phyloP scores from a whole-genome alignment of 2,797 vertebrate genomes.

The Poliocrania exsul region DNA sequence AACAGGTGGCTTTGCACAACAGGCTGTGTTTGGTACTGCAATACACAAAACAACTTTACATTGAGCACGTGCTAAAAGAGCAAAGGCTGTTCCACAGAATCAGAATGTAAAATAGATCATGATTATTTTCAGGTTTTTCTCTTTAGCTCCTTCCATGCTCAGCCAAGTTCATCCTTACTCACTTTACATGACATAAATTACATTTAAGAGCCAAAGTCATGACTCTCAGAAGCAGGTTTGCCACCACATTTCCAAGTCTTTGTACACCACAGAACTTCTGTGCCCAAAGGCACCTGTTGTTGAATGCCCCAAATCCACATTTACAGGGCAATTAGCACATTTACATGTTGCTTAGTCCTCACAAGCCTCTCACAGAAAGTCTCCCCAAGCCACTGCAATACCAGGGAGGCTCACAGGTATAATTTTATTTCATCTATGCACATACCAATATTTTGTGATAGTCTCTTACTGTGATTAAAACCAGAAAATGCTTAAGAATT shows the following conservation, averaged over 20 bases:
- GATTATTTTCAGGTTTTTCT: neutral
- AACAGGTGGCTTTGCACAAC: neutral
- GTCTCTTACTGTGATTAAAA: slow-evolving; percentile 45
- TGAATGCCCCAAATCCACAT: neutral
- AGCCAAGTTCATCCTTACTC: neutral
- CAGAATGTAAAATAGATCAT: neutral
- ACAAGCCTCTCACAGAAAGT: neutral
- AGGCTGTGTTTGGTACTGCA: neutral
- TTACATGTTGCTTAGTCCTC: neutral
- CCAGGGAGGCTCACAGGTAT: neutral
- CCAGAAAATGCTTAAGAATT: slow-evolving; percentile 58
- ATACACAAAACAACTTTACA: neutral
- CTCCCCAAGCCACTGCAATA: neutral
- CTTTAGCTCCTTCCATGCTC: neutral
- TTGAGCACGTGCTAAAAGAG: neutral
- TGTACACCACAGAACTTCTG: neutral
- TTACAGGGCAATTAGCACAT: neutral
- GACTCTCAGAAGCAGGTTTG: neutral
- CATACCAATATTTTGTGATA: neutral
- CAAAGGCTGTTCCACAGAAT: neutral
- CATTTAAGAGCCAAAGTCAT: neutral
- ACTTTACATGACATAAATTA: neutral
- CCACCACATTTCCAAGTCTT: neutral
- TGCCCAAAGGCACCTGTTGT: neutral
- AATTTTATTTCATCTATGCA: neutral